Evolutionary conservation across 2,113 vertebrate genomes (phyloP).

Genomic region (Felis chaus): DNA sequence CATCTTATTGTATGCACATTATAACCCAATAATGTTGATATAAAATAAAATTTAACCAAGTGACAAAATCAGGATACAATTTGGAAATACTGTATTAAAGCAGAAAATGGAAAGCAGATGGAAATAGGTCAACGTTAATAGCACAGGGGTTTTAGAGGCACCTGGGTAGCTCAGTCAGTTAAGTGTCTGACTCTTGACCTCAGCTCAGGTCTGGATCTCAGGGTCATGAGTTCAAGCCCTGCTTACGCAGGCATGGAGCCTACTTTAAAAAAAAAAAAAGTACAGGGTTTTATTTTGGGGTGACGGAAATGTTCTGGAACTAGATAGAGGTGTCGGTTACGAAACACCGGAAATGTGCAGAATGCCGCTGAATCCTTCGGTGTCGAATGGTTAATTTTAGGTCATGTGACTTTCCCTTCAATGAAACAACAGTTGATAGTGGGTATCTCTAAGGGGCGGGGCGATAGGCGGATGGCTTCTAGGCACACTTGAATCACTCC

Average conservation of each 20-base stretch:
- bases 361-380: background rate
- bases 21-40: background rate
- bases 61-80: background rate
- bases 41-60: background rate
- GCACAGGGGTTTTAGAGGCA: no score
- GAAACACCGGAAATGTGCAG: background rate
- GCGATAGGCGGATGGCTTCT: no score
- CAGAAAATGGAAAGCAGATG: background rate
- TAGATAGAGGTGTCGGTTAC: accelerated
- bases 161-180: no score
- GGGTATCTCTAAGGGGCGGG: background rate
- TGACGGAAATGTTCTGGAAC: background rate
- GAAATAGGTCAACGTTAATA: background rate
- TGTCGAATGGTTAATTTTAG: background rate
- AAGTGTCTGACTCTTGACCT: no score
- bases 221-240: no score
- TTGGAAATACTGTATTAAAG: background rate
- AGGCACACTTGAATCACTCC: background rate
- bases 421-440: background rate
- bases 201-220: no score
- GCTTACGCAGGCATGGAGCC: no score
- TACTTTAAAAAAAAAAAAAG: no score
- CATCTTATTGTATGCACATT: background rate
- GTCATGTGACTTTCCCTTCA: background rate
- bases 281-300: background rate